Conservation (phyloP, 1,140 invertebrate species). For the Theocolax elegans region DNA sequence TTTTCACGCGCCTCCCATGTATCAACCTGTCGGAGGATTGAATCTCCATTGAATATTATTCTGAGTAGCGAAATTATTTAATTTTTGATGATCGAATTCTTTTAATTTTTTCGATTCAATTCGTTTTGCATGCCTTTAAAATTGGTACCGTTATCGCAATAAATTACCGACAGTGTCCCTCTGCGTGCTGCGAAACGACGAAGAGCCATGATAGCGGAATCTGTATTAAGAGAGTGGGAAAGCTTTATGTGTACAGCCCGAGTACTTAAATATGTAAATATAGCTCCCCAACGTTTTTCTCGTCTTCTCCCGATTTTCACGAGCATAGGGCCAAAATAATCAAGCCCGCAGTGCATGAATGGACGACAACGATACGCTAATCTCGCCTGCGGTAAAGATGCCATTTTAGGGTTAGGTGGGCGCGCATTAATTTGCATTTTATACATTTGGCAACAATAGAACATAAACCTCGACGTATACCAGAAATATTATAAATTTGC, state of each 20-base stretch:
- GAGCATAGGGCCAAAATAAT: too few relatives aligned
- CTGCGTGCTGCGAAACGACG: slow-evolving; percentile 45
- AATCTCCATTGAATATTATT: slow-evolving; percentile 16
- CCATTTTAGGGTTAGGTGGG: not conserved
- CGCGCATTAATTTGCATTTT: not conserved
- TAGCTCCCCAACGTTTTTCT: slow-evolving; percentile 53
- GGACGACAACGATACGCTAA: not conserved
- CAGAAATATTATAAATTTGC: not conserved
- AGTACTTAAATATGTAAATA: slow-evolving; percentile 50
- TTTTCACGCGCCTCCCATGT: too few relatives aligned
- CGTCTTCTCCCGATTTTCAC: slow-evolving; percentile 21
- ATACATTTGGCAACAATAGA: not conserved
- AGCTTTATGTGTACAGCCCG: slow-evolving; percentile 50
- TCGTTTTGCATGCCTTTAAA: slow-evolving; percentile 49
- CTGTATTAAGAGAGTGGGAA: slow-evolving; percentile 38
- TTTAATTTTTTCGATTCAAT: slow-evolving; percentile 34
- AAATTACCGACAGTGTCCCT: slow-evolving; percentile 32
- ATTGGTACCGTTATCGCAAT: slow-evolving; percentile 53
- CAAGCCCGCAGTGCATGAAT: too few relatives aligned
- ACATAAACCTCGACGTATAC: not conserved
- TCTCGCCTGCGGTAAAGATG: not conserved
- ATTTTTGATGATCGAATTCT: slow-evolving; percentile 31
- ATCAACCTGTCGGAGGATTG: not conserved
- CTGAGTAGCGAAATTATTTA: slow-evolving; percentile 3
- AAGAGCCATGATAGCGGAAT: slow-evolving; percentile 47